Evolutionary conservation across 2,888 invertebrate genomes (phyloP), one percentile per base, ranked within the genome.

Genomic region (Sarcophaga carnaria): DNA sequence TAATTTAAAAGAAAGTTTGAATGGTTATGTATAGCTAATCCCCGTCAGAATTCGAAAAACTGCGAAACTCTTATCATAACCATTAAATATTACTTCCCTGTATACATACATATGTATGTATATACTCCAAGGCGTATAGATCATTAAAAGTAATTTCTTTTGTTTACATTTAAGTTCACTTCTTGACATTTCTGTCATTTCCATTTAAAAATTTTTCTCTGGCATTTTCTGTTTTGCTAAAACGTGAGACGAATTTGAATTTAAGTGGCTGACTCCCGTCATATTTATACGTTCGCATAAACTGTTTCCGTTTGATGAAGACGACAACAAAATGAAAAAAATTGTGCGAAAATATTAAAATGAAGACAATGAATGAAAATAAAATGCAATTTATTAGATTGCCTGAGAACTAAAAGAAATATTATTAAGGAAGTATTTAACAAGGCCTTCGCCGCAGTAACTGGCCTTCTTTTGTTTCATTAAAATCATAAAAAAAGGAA

Each of bases 171-270:
- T 37, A 37, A 37, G 37, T 37, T 37, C 8, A 37, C 37, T 54
- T 5, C 6, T 11, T 22, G 49, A 3, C 2, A 49, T 49, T 49
- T 49, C 4, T 54, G 54, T 4, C 54, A 54, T 54, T 54, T 49
- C 14, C 49, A 4, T 14, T 49, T 49, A 17, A 17, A 4, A 14
- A 54, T 17, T 17, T 8, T 54, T 54, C 17, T 4, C 3, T 14
- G 54, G 14, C 10, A 22, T 5, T 70, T 77, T n/a, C n/a, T 63
- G 37, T 37, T 47, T 70, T 59, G 25, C 47, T 12, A 22, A 76
- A 83, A 86, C 79, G 82, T 79, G 82, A 60, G 60, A 76, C 6
- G 63, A 83, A 80, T 83, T 80, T 63, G 6, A 4, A 63, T 72
- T 79, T 63, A 22, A 82, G 63, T 45, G 45, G 12, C 25, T 62